phyloP scores from a whole-genome alignment of 1,140 invertebrate genomes.

The Solenopsis fugax region DNA sequence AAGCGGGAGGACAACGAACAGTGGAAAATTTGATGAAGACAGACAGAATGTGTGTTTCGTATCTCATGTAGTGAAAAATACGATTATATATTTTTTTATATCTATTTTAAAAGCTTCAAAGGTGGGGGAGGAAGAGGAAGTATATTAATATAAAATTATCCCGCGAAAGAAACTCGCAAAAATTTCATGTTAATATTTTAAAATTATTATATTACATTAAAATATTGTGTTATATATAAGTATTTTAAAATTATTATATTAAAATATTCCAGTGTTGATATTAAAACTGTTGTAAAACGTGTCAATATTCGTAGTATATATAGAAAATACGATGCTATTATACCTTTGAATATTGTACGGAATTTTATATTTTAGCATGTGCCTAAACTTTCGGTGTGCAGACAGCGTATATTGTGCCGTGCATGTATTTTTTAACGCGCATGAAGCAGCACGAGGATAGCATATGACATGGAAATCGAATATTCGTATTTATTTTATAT shows the following conservation, averaged over 20 bases:
- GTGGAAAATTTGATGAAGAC: not conserved
- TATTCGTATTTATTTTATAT: conserved; percentile 51
- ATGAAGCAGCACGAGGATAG: not conserved
- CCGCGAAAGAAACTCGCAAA: not conserved
- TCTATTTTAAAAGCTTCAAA: not conserved
- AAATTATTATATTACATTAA: not conserved
- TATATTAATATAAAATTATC: conserved; percentile 2
- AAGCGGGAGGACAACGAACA: not conserved
- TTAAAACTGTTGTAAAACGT: not conserved
- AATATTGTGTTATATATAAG: no score
- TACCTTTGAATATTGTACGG: conserved; percentile 33
- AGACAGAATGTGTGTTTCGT: not conserved
- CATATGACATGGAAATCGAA: conserved; percentile 6
- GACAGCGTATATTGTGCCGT: not conserved
- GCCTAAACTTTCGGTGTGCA: conserved; percentile 5
- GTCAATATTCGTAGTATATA: not conserved
- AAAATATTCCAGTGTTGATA: conserved; percentile 27
- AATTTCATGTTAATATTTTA: not conserved
- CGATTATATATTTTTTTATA: not conserved
- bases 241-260: not conserved
- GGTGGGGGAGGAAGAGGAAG: no score
- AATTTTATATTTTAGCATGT: conserved; percentile 25
- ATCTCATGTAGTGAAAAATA: not conserved
- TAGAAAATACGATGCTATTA: not conserved
- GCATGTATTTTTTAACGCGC: conserved; percentile 44